Evolutionary conservation across 2,797 vertebrate species (phyloP).

Genomic region (Sebastes vulpes): DNA sequence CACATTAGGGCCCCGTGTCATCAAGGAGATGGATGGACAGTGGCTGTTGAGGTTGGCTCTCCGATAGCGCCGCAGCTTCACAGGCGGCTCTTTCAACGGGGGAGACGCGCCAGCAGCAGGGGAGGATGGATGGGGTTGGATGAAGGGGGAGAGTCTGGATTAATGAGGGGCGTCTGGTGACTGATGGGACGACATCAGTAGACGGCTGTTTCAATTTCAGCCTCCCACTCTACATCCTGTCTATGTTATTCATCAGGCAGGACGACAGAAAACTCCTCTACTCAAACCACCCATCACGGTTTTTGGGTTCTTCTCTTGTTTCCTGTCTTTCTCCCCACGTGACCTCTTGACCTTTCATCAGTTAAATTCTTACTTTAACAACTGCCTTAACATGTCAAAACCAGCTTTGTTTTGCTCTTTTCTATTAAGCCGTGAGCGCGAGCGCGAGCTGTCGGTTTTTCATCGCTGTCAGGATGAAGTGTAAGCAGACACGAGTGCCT

Average conservation of each 20-base stretch:
- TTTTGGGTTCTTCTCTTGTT: background rate
- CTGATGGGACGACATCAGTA: conserved; percentile 76
- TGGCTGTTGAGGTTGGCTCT: conserved; percentile 56
- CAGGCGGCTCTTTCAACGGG: conserved; percentile 60
- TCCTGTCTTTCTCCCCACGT: background rate
- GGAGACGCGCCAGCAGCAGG: conserved; percentile 55
- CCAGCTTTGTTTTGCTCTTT: conserved; percentile 7
- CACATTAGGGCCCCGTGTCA: conserved; percentile 59
- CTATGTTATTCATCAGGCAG: conserved; percentile 63
- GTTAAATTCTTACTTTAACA: background rate
- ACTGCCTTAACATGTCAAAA: background rate
- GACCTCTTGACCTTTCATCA: conserved; percentile 1
- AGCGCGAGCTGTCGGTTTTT: conserved; percentile 26
- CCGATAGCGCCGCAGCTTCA: conserved; percentile 46
- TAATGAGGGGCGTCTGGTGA: conserved; percentile 80
- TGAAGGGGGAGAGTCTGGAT: conserved; percentile 60
- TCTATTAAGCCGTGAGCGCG: background rate
- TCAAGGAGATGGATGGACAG: conserved; percentile 74
- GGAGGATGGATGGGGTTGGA: conserved; percentile 57
- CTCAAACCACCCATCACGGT: background rate
- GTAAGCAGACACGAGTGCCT: conserved; percentile 47
- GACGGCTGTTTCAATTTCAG: conserved; percentile 82
- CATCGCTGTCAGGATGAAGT: conserved; percentile 37
- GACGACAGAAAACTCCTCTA: conserved; percentile 21
- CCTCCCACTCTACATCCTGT: conserved; percentile 70